Evolutionary conservation across 2,113 vertebrate genomes (phyloP), one percentile per base, ranked within the genome.

Genomic region (Myotis brandtii): DNA sequence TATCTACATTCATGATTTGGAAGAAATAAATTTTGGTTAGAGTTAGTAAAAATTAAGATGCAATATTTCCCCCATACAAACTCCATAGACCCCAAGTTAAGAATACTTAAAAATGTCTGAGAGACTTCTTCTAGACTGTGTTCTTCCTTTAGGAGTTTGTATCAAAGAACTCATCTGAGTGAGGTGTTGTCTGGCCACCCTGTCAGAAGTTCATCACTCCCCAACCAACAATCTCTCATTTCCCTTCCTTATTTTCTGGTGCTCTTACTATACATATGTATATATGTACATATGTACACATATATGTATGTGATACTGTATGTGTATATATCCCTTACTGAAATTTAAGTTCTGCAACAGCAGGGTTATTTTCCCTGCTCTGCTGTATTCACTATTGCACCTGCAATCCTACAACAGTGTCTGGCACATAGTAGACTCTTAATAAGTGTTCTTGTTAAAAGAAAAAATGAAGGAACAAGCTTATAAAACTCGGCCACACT

Each of bases 391-490:
- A 70, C 56, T 86, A 48, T 6, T 70, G 32, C 12, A 73, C 50
- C 27, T 6, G 8, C 32, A 54, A 46, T 23, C 40, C 43, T 32
- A 69, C 20, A 80, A 56, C 12, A 66, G 1, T 40, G 11, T 13
- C 77, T 89, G 48, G 37, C 6, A 50, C 27, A 81, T 2, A 37
- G 59, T 1, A 56, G 1, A 85, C 23, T 56, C 21, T 59, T 32
- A 76, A 89, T 69, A 95, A 76, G 48, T 34, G 52, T 40, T 86
- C 92, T 32, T 81, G 16, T 73, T 54, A 80, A 80, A 82, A 94
- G 27, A 32, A 54, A 66, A 66, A 64, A 81, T 6, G 30, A 86
- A 86, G 30, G 21, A 46, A 92, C 13, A 73, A 50, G 30, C 27
- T 52, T 95, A 48, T 32, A 76, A 79, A 91, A 69, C 18, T 37